Evolutionary conservation across 1,140 invertebrate genomes (phyloP).

Genomic region (Drosophila athabasca): DNA sequence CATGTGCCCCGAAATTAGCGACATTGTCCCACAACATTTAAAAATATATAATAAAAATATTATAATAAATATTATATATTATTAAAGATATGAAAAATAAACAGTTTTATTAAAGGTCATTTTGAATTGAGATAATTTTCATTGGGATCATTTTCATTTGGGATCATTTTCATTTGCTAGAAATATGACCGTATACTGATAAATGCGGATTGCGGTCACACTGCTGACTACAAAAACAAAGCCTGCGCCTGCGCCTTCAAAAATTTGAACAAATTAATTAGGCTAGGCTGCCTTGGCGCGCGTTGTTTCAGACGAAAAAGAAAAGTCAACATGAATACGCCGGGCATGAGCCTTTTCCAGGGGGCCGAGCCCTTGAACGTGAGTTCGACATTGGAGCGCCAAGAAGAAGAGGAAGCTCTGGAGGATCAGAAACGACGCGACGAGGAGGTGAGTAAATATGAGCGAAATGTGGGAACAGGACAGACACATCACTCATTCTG

Average conservation of each 20-base stretch:
- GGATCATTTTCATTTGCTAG: too few species aligned
- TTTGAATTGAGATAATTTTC: too few species aligned
- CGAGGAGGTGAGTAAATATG: slow-evolving; percentile 84
- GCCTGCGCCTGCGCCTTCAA: slow-evolving; percentile 43
- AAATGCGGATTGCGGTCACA: too few species aligned
- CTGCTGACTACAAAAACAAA: neutral
- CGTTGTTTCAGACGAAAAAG: neutral
- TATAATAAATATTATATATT: too few species aligned
- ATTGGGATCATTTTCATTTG: too few species aligned
- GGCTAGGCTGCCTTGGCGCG: neutral
- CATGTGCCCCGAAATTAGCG: too few species aligned
- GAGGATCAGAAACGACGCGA: slow-evolving; percentile 86
- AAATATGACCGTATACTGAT: too few species aligned
- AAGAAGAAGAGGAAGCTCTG: slow-evolving; percentile 85
- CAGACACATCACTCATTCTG: neutral
- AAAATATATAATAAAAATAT: too few species aligned
- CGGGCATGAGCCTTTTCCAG: slow-evolving; percentile 86
- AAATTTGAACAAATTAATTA: slow-evolving; percentile 42
- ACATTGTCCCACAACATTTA: too few species aligned
- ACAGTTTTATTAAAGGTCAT: too few species aligned
- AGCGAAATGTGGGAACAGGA: slow-evolving; percentile 3
- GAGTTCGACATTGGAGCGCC: slow-evolving; percentile 85
- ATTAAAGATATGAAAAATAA: too few species aligned
- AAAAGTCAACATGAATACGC: slow-evolving; percentile 81
- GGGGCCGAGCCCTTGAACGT: slow-evolving; percentile 85